Base-by-base conservation (phyloP, 2,797 vertebrate species). In the Poecilia velifera region DNA sequence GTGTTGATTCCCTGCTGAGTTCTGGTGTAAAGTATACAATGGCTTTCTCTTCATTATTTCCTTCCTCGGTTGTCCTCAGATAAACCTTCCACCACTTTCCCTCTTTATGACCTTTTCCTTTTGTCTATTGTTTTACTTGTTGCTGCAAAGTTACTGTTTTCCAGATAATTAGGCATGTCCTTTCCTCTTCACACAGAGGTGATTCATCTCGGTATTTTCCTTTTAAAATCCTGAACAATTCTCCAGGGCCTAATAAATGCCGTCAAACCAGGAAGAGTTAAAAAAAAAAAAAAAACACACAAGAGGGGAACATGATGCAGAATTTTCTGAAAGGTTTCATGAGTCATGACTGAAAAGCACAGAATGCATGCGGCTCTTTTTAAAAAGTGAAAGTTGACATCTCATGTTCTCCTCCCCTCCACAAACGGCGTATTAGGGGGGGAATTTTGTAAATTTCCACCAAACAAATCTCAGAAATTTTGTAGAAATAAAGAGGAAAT, bases 321-420 rank as follows among this genome's bases (percentile, higher is more conserved):
- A 18, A 55, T 45, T 46, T 39, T 74, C 22, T 20, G 57, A 36
- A 31, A 57, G 70, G 76, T 84, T 59, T 80, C 66, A 76, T 84
- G 86, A 87, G 78, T 83, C 80, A 82, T 76, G 80, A 72, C 77
- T 39, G 28, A 51, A 76, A 77, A 12, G 49, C 25, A 64, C 66
- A 82, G 77, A 71, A 73, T 66, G 62, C 73, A 36, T 16, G 41
- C 51, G 73, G 34, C 47, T 22, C 18, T 22, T 31, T 16, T 2
- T 49, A 78, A 77, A 84, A 86, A 74, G 66, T 77, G 71, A 88
- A 86, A 83, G 75, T 76, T 79, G 81, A 74, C n/a, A 4, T 8
- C 41, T 72, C 43, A n/a, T 76, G 6, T 73, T 25, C 1, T 22
- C 34, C 34, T 46, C 12, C 12, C 45, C 45, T 45, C 1, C 45